Percentiles rank a stretch among this genome's conserved stretches.
Evolutionary conservation across 2,888 invertebrate species (phyloP).

Genomic region (Rhagium mordax): DNA sequence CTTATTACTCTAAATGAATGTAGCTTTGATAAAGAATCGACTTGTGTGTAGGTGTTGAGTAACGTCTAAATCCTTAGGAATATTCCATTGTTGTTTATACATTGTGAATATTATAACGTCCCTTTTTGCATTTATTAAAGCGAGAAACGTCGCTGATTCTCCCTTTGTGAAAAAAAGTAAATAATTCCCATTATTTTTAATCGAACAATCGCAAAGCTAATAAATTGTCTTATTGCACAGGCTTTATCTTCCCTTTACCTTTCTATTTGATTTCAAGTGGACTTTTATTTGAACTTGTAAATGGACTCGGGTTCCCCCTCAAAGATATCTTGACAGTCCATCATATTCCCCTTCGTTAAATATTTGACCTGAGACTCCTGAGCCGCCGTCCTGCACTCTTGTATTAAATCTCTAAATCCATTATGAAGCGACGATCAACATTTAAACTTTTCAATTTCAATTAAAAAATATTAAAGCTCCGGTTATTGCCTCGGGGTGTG

Average conservation of each 20-base stretch:
- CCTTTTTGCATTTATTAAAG: too few relatives aligned
- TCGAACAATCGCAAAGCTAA: not conserved
- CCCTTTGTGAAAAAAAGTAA: too few relatives aligned
- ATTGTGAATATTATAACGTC: too few relatives aligned
- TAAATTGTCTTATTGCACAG: constrained; percentile 3
- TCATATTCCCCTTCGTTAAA: constrained; percentile 57
- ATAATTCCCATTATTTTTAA: too few relatives aligned
- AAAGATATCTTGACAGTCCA: constrained; percentile 42
- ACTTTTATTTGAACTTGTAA: constrained; percentile 15
- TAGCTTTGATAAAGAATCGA: too few relatives aligned
- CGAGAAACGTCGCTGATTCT: too few relatives aligned
- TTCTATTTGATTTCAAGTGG: constrained; percentile 26
- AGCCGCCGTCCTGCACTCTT: constrained; percentile 31
- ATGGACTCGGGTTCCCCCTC: constrained; percentile 2
- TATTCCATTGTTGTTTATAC: too few relatives aligned
- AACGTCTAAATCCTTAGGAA: too few relatives aligned
- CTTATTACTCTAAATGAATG: too few relatives aligned
- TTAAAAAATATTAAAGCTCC: constrained; percentile 41
- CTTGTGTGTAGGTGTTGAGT: too few relatives aligned
- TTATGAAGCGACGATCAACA: constrained; percentile 37
- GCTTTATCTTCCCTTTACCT: constrained; percentile 1
- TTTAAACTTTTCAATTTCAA: constrained; percentile 64
- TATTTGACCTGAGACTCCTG: constrained; percentile 59
- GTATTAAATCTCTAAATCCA: constrained; percentile 44
- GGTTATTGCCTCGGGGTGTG: not conserved